A percentile compares a stretch with the other conserved stretches of the same genome.
phyloP scores from a whole-genome alignment of 2,888 invertebrate genomes.

The Blastobasis adustella region DNA sequence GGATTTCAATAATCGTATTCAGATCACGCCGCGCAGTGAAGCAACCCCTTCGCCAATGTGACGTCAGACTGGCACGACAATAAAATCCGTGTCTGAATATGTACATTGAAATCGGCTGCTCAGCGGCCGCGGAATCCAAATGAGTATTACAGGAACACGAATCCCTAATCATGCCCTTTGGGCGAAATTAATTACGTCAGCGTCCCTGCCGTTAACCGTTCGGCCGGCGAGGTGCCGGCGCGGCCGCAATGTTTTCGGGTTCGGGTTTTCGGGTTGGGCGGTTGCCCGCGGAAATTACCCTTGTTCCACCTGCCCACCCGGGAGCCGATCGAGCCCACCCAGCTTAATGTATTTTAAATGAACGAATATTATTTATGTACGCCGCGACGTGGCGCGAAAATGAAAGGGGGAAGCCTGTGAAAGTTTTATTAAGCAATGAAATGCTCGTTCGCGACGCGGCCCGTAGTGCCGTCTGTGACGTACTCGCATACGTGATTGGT shows the following conservation, averaged over 20 bases:
- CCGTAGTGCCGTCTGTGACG: too few species aligned
- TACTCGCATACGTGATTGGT: too few species aligned
- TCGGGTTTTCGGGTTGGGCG: conserved; percentile 4
- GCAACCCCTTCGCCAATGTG: too few species aligned
- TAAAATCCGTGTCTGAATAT: conserved; percentile 1
- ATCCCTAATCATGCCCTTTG: conserved; percentile 13
- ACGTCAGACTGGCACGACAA: neutral
- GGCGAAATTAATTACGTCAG: conserved; percentile 17
- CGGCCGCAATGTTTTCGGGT: conserved; percentile 6
- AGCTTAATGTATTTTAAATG: conserved; percentile 60
- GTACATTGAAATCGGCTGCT: conserved; percentile 9
- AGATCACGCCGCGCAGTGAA: too few species aligned
- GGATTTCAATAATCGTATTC: too few species aligned
- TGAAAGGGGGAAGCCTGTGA: conserved; percentile 36
- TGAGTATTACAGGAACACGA: conserved; percentile 10
- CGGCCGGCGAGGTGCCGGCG: neutral
- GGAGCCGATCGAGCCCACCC: conserved; percentile 34
- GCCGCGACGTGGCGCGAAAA: conserved; percentile 36
- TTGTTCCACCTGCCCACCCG: conserved; percentile 25
- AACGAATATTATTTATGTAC: conserved; percentile 48
- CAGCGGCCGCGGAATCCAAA: conserved; percentile 9
- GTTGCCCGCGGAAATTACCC: conserved; percentile 37
- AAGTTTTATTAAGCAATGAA: conserved; percentile 37
- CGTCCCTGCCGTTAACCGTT: conserved; percentile 9
- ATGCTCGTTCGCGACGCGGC: conserved; percentile 20